These are phyloP conservation scores for Microvelia longipes DNA, from an alignment of 1,140 invertebrate genomes.

Conservation along the genomic window DNA sequence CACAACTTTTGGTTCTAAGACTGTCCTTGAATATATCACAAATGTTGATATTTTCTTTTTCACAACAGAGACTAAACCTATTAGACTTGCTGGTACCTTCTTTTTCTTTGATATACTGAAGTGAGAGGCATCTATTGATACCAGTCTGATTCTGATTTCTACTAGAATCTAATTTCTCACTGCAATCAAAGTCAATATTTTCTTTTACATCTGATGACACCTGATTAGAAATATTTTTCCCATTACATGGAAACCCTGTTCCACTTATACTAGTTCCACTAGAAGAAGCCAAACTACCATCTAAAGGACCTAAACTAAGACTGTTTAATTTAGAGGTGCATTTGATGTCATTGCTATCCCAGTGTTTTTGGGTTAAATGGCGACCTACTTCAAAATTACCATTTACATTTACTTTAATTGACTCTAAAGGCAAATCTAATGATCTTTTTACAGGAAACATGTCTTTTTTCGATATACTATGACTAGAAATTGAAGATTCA, in stretches of 20 bases:
- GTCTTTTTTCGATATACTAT: neutral
- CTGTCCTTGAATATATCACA: conserved; percentile 8
- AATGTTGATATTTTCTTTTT: conserved; percentile 3
- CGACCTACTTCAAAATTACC: neutral
- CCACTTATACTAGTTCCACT: too few species aligned
- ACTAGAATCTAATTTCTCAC: neutral
- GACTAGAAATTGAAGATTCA: neutral
- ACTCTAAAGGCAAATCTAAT: neutral
- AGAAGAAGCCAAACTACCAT: too few species aligned
- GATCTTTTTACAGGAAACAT: neutral
- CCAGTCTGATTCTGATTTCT: neutral
- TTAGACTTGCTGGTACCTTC: conserved; percentile 7
- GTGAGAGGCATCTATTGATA: conserved; percentile 2
- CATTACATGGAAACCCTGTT: too few species aligned
- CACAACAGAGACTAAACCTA: conserved; percentile 11
- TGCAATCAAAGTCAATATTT: neutral
- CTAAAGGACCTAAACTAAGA: too few species aligned
- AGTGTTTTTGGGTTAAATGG: too few species aligned
- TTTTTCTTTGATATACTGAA: conserved; percentile 5
- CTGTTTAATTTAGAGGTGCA: too few species aligned
- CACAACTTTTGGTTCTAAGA: conserved; percentile 1
- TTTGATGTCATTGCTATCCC: too few species aligned
- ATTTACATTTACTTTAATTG: neutral
- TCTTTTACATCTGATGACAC: neutral
- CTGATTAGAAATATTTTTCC: too few species aligned